Percentiles rank a stretch among this genome's conserved stretches.
These are phyloP conservation scores for Lerema accius DNA, from an alignment of 1,140 invertebrate genomes.

Conservation along the genomic window DNA sequence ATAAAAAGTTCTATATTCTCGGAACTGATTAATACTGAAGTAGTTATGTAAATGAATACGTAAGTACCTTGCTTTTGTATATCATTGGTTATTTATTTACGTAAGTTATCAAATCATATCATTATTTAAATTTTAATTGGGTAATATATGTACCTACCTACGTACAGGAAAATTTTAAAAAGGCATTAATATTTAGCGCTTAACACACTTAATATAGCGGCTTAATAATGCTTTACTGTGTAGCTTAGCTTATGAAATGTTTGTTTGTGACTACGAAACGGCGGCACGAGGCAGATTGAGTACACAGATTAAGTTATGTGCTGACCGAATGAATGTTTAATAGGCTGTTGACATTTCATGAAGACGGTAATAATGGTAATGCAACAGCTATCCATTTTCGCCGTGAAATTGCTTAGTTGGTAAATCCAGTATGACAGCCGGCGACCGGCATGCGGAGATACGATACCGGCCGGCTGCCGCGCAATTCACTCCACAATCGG, in stretches of 20 bases:
- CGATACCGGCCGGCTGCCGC: conserved; percentile 53
- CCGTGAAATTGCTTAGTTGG: conserved; percentile 48
- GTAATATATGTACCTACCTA: no score
- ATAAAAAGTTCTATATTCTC: no score
- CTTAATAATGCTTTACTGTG: background rate
- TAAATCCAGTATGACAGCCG: conserved; percentile 44
- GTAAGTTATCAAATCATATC: no score
- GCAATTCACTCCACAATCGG: conserved; percentile 54
- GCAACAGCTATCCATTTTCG: conserved; percentile 51
- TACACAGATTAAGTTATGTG: conserved; percentile 39
- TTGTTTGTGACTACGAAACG: conserved; percentile 41
- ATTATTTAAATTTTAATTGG: no score
- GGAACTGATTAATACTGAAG: no score
- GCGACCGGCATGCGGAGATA: conserved; percentile 42
- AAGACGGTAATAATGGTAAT: conserved; percentile 64
- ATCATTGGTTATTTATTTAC: no score
- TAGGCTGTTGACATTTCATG: conserved; percentile 56
- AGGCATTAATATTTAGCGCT: no score
- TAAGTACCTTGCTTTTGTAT: no score
- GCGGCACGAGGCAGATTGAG: conserved; percentile 34
- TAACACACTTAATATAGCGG: conserved; percentile 2
- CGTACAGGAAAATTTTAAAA: no score
- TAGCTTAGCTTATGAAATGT: conserved; percentile 10
- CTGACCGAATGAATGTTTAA: conserved; percentile 53
- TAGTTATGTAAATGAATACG: no score